These are phyloP conservation scores for Pseudorasbora parva DNA, from an alignment of 2,113 vertebrate genomes.

Conservation along the genomic window DNA sequence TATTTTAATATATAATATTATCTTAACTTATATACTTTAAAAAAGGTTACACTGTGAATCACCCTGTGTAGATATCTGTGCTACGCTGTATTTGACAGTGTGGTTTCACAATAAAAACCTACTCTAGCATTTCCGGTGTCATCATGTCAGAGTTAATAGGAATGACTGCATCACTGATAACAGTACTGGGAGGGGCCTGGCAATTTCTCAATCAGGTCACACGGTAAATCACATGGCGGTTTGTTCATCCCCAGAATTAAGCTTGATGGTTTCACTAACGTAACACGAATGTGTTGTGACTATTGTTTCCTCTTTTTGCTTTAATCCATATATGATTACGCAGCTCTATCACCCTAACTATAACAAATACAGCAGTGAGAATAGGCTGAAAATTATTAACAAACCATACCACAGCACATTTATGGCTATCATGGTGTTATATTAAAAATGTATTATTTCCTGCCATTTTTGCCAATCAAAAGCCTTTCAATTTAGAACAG, in stretches of 20 bases:
- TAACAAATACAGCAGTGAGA: not conserved
- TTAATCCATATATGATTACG: not conserved
- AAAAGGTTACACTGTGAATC: not conserved
- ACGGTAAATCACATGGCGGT: constrained; percentile 16
- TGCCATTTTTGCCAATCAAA: not conserved
- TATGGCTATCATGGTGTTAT: no score
- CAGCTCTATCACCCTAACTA: not conserved
- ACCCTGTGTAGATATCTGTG: not conserved
- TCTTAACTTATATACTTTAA: not conserved
- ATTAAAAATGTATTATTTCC: not conserved
- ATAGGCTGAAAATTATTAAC: no score
- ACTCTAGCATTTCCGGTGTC: not conserved
- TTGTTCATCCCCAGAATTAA: not conserved
- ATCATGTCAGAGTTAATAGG: not conserved
- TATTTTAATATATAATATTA: no score
- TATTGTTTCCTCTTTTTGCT: not conserved
- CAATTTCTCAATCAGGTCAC: constrained; percentile 30
- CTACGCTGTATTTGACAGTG: not conserved
- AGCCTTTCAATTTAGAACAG: not conserved
- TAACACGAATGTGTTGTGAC: not conserved
- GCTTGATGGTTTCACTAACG: not conserved
- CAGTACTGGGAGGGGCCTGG: not conserved
- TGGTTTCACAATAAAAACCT: not conserved
- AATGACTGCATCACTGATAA: constrained; percentile 17
- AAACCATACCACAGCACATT: no score